Base-by-base conservation (phyloP, 2,113 vertebrate species). In the Bufo gargarizans region DNA sequence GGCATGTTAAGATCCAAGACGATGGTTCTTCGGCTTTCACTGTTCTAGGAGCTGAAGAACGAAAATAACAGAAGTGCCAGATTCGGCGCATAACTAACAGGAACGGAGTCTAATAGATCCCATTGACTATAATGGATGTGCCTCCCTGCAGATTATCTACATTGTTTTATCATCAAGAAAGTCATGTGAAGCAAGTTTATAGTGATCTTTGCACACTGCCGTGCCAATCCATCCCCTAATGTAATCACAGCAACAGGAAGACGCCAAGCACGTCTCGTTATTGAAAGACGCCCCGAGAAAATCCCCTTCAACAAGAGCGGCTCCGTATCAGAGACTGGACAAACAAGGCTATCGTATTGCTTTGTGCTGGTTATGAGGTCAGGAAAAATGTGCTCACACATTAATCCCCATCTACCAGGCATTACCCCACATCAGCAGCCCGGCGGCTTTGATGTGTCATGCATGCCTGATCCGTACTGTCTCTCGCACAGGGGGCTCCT, bases 281-380 rank as follows among this genome's bases (percentile, higher is more conserved):
- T 59, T 80, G 14, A 56, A 50, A 61, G 47, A 67, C 49, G 63
- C 63, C 82, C 69, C 22, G 53, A 59, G 83, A 85, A 85, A 76
- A 85, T 85, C 69, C 67, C 69, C 69, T 74, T 85, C 53, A 59
- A 58, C 69, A 74, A 59, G 22, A 69, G 59, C 76, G 14, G 76
- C 74, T 78, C 74, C n/a, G 55, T 63, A 67, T 86, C 59, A 16
- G 71, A 56, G 55, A 74, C 79, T 49, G 86, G 79, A 63, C 55
- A 88, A 83, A 77, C 80, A 88, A 63, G 56, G 22, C 55, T 84
- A 83, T 84, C 56, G 56, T 67, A 50, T 81, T 76, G 47, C 81
- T 88, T 83, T 88, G 86, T 88, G 59, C 53, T 17, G n/a, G 71
- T 83, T 83, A 81, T 87, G 50, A 58, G 74, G 55, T 77, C 59